Conservation (phyloP, 2,888 invertebrate species). For the Rhagonycha fulva region DNA sequence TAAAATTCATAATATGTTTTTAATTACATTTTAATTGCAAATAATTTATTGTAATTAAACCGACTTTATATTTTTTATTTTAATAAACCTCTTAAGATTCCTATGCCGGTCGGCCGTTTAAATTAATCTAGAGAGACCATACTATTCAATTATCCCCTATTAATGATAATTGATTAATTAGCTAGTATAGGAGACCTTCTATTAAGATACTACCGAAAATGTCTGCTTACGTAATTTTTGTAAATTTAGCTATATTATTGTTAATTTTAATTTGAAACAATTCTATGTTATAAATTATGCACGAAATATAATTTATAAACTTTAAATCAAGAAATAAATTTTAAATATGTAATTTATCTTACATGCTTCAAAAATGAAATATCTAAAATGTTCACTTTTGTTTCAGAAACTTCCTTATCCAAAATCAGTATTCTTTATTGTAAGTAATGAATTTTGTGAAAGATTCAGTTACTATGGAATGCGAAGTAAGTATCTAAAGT, state of each 20-base stretch:
- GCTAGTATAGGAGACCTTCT: not conserved
- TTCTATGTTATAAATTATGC: too few relatives aligned
- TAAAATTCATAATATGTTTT: not conserved
- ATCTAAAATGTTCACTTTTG: conserved; percentile 37
- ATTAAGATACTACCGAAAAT: not conserved
- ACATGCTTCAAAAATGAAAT: not conserved
- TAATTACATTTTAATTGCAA: not conserved
- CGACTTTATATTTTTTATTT: not conserved
- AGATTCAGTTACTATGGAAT: conserved; percentile 97
- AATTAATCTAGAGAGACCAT: not conserved
- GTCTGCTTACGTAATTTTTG: not conserved
- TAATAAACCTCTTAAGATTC: not conserved
- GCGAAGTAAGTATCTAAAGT: conserved; percentile 73
- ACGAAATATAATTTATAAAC: too few relatives aligned
- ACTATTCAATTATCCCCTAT: not conserved
- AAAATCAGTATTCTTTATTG: conserved; percentile 87
- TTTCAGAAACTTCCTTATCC: conserved; percentile 79
- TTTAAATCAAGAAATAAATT: too few relatives aligned
- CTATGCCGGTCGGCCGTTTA: not conserved
- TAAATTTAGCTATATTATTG: not conserved
- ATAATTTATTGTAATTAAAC: not conserved
- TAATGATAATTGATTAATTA: not conserved
- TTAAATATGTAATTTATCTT: too few relatives aligned
- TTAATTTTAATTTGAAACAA: too few relatives aligned
- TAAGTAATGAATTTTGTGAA: conserved; percentile 98